These are phyloP conservation scores for Philhelius pedissequus DNA, from an alignment of 2,888 invertebrate species.

Conservation along the genomic window DNA sequence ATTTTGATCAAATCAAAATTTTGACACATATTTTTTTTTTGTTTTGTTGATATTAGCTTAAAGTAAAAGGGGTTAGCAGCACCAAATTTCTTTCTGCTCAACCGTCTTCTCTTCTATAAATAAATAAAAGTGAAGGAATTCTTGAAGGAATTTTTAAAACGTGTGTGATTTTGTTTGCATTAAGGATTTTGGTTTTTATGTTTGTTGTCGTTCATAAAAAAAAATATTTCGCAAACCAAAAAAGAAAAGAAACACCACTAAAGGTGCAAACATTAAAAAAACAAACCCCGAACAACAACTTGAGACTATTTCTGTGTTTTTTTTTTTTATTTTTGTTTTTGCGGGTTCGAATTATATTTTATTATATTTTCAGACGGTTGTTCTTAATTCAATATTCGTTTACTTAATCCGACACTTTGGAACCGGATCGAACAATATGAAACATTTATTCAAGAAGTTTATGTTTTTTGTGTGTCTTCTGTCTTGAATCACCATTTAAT, in stretches of 20 bases:
- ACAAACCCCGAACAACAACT: conserved; percentile 48
- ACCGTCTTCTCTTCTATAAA: background rate
- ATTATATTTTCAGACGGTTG: conserved; percentile 44
- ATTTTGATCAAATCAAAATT: conserved; percentile 66
- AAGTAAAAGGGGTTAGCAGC: conserved; percentile 30
- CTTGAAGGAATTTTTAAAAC: background rate
- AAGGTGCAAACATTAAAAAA: background rate
- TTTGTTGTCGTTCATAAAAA: background rate
- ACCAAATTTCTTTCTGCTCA: background rate
- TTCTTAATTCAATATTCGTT: conserved; percentile 64
- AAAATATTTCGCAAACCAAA: conserved; percentile 5
- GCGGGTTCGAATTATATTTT: conserved; percentile 18
- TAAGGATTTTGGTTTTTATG: conserved; percentile 52
- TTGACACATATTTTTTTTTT: no score
- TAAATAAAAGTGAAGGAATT: no score
- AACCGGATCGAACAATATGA: conserved; percentile 68
- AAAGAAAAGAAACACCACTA: background rate
- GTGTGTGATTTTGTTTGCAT: conserved; percentile 47
- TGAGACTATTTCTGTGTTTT: conserved; percentile 1
- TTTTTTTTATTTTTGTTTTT: conserved; percentile 10
- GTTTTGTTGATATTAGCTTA: background rate
- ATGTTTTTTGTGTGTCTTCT: background rate
- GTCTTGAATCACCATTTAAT: background rate
- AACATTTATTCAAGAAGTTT: conserved; percentile 12
- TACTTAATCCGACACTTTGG: conserved; percentile 69